phyloP scores from a whole-genome alignment of 2,797 vertebrate genomes.

The Siniperca obscura region DNA sequence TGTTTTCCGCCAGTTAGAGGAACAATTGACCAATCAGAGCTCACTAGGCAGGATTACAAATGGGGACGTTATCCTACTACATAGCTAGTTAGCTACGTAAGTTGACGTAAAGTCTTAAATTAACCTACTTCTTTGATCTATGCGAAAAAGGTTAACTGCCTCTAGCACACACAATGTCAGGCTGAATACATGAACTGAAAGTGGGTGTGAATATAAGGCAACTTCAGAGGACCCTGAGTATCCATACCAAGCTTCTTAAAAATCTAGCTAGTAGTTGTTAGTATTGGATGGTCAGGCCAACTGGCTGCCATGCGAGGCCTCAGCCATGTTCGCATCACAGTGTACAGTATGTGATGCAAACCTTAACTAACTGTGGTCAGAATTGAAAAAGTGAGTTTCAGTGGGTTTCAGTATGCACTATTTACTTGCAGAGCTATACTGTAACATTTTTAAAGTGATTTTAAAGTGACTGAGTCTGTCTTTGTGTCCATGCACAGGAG shows the following conservation, averaged over 20 bases:
- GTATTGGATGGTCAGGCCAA: background rate
- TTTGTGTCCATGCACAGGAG: slow-evolving; percentile 86
- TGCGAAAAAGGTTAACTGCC: background rate
- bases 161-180: background rate
- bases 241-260: background rate
- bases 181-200: background rate
- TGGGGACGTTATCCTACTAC: background rate
- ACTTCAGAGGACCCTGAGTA: background rate
- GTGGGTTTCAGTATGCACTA: background rate
- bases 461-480: slow-evolving; percentile 30
- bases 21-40: background rate
- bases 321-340: background rate
- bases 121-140: background rate
- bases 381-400: background rate
- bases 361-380: background rate
- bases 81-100: background rate
- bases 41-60: background rate
- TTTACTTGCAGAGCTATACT: slow-evolving; percentile 2
- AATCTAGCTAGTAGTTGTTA: background rate
- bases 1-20: background rate
- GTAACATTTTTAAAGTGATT: background rate
- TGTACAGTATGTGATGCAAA: slow-evolving; percentile 11
- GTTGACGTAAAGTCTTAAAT: no score
- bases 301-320: background rate
- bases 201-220: background rate